Evolutionary conservation across 2,888 invertebrate genomes (phyloP), one percentile per base, ranked within the genome.

Genomic region (Subacronicta megacephala): DNA sequence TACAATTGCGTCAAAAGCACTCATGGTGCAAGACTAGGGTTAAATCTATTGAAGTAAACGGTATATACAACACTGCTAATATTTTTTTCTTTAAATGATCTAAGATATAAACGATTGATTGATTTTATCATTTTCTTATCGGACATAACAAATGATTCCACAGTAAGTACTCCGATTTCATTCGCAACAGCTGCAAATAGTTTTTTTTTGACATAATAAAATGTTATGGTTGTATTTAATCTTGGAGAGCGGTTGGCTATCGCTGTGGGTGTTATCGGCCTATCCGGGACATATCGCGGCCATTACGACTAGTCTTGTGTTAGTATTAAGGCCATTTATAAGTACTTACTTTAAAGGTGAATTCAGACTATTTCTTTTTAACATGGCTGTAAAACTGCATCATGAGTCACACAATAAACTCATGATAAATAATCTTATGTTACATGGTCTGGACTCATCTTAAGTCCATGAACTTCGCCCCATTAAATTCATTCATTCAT

Each of bases 271-370:
- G 75, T 80, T 82, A 85, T 84, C 84, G 52, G 37, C 26, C 57
- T 50, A 69, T 63, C 62, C 46, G 37, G 70, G 60, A 81, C 68
- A 69, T 77, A 84, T 84, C 55, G 80, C 70, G 29, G 38, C 68
- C 77, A 83, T 83, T 83, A 78, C 73, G 38, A 64, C 72, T 73
- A 71, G 73, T 81, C 80, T 55, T 67, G 67, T 70, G 73, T 54
- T 45, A 38, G 70, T 61, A 76, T 77, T 71, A 68, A 72, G 55
- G 61, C 63, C 71, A 83, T 82, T 83, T 81, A 78, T 79, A 70
- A 80, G 59, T 70, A 69, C 26, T 49, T 70, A 69, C 26, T 49
- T 56, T 65, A 10, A 20, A 3, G 1, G 17, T 36, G 16, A 16
- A 10, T 9, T 10, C 10, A 15, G 16, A 40, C 23, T 35, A 9